These are phyloP conservation scores for Gymnothorax javanicus DNA, from an alignment of 2,797 vertebrate genomes.

Conservation along the genomic window DNA sequence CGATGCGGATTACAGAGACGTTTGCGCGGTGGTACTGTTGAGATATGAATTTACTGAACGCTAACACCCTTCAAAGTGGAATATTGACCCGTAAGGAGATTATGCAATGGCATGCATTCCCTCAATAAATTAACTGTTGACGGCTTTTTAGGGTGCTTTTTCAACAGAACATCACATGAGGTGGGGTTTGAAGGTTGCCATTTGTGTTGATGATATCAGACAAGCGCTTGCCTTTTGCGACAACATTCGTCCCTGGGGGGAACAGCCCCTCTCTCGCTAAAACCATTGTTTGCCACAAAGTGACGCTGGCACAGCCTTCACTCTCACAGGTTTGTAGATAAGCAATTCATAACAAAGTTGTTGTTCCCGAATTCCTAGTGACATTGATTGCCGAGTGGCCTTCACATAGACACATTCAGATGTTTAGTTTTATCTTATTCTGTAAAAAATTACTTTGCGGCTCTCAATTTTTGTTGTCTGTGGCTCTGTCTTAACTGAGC, in stretches of 20 bases:
- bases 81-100: not conserved
- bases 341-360: not conserved
- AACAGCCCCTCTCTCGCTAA: not conserved
- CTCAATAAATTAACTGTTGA: not conserved
- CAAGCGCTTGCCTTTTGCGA: not conserved
- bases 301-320: not conserved
- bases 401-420: not conserved
- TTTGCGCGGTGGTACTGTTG: slow-evolving; percentile 41
- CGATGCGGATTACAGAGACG: slow-evolving; percentile 66
- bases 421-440: not conserved
- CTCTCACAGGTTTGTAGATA: not conserved
- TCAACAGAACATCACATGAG: not conserved
- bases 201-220: not conserved
- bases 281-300: not conserved
- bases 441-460: not conserved
- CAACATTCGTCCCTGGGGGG: not conserved
- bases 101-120: not conserved
- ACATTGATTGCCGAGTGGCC: not conserved
- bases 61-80: not conserved
- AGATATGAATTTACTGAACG: not conserved
- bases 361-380: not conserved
- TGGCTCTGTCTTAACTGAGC: not conserved
- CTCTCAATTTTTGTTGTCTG: not conserved
- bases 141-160: not conserved
- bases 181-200: not conserved